phyloP scores from a whole-genome alignment of 2,797 vertebrate genomes.

The Eulemur mongoz region DNA sequence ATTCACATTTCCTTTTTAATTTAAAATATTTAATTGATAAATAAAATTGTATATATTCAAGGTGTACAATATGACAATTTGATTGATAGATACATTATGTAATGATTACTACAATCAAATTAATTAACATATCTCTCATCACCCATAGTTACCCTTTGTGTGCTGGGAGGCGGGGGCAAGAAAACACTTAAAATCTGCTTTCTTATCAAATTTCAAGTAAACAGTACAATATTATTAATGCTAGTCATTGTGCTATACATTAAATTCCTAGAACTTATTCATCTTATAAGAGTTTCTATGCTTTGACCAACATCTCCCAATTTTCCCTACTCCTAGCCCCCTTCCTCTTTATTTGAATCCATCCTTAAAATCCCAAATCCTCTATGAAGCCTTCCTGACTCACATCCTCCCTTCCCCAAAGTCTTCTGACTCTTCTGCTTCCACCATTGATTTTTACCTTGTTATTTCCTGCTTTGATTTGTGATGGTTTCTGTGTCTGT shows the following conservation, averaged over 20 bases:
- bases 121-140: background rate
- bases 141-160: background rate
- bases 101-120: background rate
- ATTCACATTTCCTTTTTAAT: background rate
- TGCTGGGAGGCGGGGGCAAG: background rate
- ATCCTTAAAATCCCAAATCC: background rate
- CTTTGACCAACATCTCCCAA: background rate
- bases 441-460: background rate
- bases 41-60: background rate
- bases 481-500: background rate
- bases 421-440: background rate
- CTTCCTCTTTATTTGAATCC: background rate
- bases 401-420: background rate
- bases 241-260: background rate
- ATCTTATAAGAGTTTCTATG: background rate
- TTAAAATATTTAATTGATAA: background rate
- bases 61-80: background rate
- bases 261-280: background rate
- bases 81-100: background rate
- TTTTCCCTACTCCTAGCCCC: background rate
- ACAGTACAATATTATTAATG: background rate
- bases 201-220: background rate
- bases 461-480: background rate
- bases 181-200: background rate
- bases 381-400: background rate